Base-by-base conservation (phyloP, 2,888 invertebrate species). In the Eubasilissa splendida region DNA sequence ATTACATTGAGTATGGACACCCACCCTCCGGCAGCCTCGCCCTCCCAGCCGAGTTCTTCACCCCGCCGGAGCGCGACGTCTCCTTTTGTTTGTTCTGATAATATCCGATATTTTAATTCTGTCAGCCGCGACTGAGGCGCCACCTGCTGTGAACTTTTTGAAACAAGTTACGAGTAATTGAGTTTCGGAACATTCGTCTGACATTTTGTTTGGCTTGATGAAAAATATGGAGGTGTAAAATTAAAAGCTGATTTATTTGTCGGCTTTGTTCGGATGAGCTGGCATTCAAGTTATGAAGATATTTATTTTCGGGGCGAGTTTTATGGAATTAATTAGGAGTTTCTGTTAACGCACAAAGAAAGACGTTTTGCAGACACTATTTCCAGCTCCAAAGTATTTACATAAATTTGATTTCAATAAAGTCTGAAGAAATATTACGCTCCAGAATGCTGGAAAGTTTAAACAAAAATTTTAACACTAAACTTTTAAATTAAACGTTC, bases 121-220 rank as follows among this genome's bases (percentile, higher is more conserved):
- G 63, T 63, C 63, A 63, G 63, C 63, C 63, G 33, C 63, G 42
- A 63, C 63, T 31, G 63, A 63, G 42, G 42, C 31, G 63, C 63
- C 63, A 63, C 63, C 63, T 63, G 63, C 63, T 33, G 63, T 22
- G 42, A 63, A 63, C 63, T 63, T 63, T 63, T 63, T 63, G 63
- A 63, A 63, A 63, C 63, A 63, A 63, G 63, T 63, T 63, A 63
- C 63, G 63, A 63, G 63, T 33, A 63, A 63, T 63, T 63, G 63
- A 63, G 63, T 63, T 63, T 63, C 42, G 33, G 63, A 63, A 63
- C 63, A 63, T 33, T 63, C 63, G 33, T 63, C 63, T 63, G 33
- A 63, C 63, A 63, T 63, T 63, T 63, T 63, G 33, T 63, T 42
- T 42, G 42, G 63, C n/a, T 8, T 63, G 63, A 63, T 63, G 63